These are phyloP conservation scores for Doris montereyensis DNA, from an alignment of 2,888 invertebrate genomes.

Conservation along the genomic window DNA sequence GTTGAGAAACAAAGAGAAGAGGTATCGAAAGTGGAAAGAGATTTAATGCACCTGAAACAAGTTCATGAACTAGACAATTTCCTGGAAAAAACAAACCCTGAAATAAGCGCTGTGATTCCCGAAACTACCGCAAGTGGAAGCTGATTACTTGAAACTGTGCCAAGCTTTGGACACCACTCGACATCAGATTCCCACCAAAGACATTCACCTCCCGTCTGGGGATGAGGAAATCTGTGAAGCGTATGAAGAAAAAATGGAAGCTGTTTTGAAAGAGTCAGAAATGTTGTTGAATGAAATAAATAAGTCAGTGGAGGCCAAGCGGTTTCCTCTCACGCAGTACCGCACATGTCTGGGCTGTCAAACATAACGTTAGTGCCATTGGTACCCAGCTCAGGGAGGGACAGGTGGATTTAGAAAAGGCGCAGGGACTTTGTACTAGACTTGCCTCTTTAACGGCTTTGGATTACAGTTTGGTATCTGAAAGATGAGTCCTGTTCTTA, in stretches of 20 bases:
- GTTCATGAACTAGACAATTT: constrained; percentile 57
- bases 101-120: constrained; percentile 54
- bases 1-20: constrained; percentile 52
- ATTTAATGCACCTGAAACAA: constrained; percentile 53
- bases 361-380: neutral
- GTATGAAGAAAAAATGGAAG: constrained; percentile 53
- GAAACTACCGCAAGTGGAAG: constrained; percentile 50
- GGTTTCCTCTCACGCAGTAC: constrained; percentile 2
- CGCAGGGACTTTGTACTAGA: constrained; percentile 16
- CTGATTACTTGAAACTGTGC: constrained; percentile 57
- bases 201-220: constrained; percentile 60
- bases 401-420: neutral
- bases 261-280: constrained; percentile 60
- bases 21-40: constrained; percentile 53
- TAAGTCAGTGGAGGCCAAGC: neutral
- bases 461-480: too few species aligned
- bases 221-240: constrained; percentile 47
- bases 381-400: constrained; percentile 3
- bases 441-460: too few species aligned
- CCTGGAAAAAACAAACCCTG: constrained; percentile 47
- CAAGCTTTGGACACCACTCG: constrained; percentile 64
- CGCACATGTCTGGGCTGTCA: constrained; percentile 3
- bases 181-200: constrained; percentile 64
- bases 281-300: constrained; percentile 57
- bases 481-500: too few species aligned